Conservation (phyloP, 2,888 invertebrate species). For the Thereva nobilitata region DNA sequence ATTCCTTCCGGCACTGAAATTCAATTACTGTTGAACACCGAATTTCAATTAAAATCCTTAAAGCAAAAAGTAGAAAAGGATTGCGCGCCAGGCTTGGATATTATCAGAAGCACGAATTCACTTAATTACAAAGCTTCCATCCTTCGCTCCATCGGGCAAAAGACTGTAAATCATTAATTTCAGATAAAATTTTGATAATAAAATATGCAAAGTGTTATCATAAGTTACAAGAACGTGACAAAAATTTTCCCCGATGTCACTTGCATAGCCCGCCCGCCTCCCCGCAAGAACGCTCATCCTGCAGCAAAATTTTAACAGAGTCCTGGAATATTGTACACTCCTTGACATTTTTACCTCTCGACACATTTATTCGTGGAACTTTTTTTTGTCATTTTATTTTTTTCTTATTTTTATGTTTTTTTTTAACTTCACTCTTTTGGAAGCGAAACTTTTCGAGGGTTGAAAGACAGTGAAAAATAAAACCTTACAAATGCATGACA, state of each 20-base stretch:
- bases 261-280: slow-evolving; percentile 16
- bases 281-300: neutral
- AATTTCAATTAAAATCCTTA: too few relatives aligned
- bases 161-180: slow-evolving; percentile 38
- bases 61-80: too few relatives aligned
- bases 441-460: slow-evolving; percentile 15
- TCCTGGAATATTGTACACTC: slow-evolving; percentile 31
- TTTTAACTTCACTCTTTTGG: neutral
- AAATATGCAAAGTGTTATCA: slow-evolving; percentile 43
- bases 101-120: slow-evolving; percentile 33
- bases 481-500: slow-evolving; percentile 40
- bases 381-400: slow-evolving; percentile 15
- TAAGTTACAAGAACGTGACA: slow-evolving; percentile 41
- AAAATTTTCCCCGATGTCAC: slow-evolving; percentile 30
- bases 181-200: slow-evolving; percentile 41
- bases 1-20: too few relatives aligned
- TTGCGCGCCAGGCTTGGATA: too few relatives aligned
- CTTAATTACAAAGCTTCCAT: slow-evolving; percentile 35
- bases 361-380: neutral
- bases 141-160: neutral
- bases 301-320: neutral
- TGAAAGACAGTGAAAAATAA: slow-evolving; percentile 37
- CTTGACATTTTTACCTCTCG: slow-evolving; percentile 38
- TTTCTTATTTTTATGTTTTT: slow-evolving; percentile 24
- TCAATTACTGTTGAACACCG: too few relatives aligned